Evolutionary conservation across 2,888 invertebrate genomes (phyloP), one percentile per base, ranked within the genome.

Genomic region (Megastigmus dorsalis): DNA sequence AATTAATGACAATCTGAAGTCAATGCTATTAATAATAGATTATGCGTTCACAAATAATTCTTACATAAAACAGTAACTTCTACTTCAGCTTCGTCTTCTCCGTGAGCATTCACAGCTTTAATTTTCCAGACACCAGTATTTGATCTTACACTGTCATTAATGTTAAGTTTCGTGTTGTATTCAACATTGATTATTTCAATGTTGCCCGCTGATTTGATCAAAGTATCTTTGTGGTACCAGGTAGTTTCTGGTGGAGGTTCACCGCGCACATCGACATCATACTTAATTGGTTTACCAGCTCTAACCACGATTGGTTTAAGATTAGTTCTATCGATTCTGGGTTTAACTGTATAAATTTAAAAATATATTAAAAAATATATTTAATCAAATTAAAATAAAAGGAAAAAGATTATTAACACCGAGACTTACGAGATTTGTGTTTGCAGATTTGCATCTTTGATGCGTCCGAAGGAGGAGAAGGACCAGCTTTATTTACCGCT

Each of bases 251-350:
- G 99, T 75, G 96, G 93, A 1, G 99, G 99, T 89, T 99, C 99
- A 80, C 99, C 99, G 82, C 93, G 93, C 36, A 97, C 95, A 87
- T 97, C 95, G 45, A 99, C 93, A 87, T 97, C 97, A 87, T 97
- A 95, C 89, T 95, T 96, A 79, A 98, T 93, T 0, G 93, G 92
- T 88, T 98, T 97, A 41, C 98, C 98, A 77, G 96, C 95, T 80
- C 97, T 95, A 13, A 98, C 94, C 10, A 94, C 93, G 54, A 97
- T 90, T 55, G 95, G 93, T 88, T 98, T 97, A 79, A 98, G 90
- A 88, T 97, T 97, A 2, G 97, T 96, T 80, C 98, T 93, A 89
- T 98, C 97, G 88, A 99, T 99, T 86, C 96, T 94, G 45, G 99
- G 99, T 89, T 98, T 98, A 87, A 98, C 97, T 97, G 85, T n/a